Percentiles rank a stretch among this genome's conserved stretches.
Conservation (phyloP, 2,888 invertebrate species). For the Antheraea yamamai region DNA sequence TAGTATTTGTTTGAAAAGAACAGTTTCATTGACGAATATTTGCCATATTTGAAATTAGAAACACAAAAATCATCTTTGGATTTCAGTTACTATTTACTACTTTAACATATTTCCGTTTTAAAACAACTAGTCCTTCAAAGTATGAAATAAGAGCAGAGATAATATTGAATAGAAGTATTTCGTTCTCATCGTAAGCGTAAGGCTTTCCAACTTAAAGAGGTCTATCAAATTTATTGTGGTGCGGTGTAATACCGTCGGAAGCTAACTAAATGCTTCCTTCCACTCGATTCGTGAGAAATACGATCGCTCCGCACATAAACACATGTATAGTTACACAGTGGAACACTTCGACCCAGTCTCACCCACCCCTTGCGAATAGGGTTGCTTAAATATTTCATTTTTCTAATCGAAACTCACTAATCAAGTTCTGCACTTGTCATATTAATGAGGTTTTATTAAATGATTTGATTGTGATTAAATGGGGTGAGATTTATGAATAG, state of each 20-base stretch:
- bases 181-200: not conserved
- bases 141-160: not conserved
- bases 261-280: slow-evolving; percentile 50
- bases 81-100: too few species aligned
- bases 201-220: not conserved
- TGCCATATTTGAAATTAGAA: too few species aligned
- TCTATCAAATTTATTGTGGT: not conserved
- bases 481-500: not conserved
- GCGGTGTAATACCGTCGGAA: slow-evolving; percentile 28
- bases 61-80: too few species aligned
- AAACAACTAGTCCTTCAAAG: not conserved
- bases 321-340: slow-evolving; percentile 2
- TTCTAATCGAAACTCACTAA: not conserved
- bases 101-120: too few species aligned
- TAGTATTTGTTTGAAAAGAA: too few species aligned
- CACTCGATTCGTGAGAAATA: slow-evolving; percentile 42
- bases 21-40: too few species aligned
- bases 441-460: too few species aligned
- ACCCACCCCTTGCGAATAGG: not conserved
- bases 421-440: not conserved
- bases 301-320: slow-evolving; percentile 30
- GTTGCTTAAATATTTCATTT: not conserved
- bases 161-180: not conserved
- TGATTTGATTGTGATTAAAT: not conserved
- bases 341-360: slow-evolving; percentile 3